These are phyloP conservation scores for Gymnobelideus leadbeateri DNA, from an alignment of 2,113 vertebrate genomes.

Conservation along the genomic window DNA sequence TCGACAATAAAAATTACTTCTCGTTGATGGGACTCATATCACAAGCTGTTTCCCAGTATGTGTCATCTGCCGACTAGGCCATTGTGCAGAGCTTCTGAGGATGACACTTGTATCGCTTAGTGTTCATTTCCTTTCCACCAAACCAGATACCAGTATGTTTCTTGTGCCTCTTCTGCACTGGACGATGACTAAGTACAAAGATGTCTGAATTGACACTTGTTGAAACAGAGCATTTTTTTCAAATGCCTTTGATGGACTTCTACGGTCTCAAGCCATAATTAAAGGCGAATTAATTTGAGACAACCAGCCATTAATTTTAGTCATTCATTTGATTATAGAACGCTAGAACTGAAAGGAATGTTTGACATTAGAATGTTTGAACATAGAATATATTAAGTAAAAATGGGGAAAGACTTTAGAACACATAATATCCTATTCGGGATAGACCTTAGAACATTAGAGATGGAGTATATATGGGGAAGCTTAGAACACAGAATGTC, in stretches of 20 bases:
- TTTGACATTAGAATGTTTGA: not conserved
- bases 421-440: not conserved
- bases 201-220: constrained; percentile 30
- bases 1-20: constrained; percentile 86
- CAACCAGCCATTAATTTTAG: constrained; percentile 67
- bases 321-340: constrained; percentile 55
- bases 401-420: not conserved
- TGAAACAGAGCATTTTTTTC: constrained; percentile 33
- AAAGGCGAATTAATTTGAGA: constrained; percentile 60
- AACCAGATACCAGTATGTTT: constrained; percentile 59
- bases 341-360: not conserved
- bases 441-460: not conserved
- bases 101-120: constrained; percentile 76
- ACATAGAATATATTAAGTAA: not conserved
- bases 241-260: constrained; percentile 57
- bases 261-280: constrained; percentile 57
- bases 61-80: constrained; percentile 81
- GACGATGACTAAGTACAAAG: constrained; percentile 40
- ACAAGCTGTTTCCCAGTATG: constrained; percentile 87
- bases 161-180: constrained; percentile 44
- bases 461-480: not conserved
- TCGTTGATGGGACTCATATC: constrained; percentile 85
- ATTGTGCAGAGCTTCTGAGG: constrained; percentile 76
- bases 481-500: not conserved
- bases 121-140: constrained; percentile 79